Evolutionary conservation across 2,113 vertebrate species (phyloP).

Genomic region (Prunella himalayana): DNA sequence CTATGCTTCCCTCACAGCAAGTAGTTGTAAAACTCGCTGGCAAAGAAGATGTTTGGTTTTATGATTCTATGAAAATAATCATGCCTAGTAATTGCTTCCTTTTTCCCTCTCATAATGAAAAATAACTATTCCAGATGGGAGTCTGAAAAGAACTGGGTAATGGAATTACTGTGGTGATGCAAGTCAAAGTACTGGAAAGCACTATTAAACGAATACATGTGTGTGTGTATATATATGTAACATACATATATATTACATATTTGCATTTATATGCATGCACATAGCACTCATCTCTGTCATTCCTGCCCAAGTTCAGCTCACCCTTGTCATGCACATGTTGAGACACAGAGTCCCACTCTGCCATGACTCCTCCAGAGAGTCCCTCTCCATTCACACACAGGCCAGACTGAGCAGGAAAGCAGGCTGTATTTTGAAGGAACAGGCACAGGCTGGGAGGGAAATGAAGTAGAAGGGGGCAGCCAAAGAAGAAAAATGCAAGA

Average conservation of each 20-base stretch:
- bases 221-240: neutral
- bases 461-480: neutral
- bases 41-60: neutral
- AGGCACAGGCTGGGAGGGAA: neutral
- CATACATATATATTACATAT: neutral
- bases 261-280: neutral
- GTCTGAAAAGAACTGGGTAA: neutral
- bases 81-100: neutral
- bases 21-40: neutral
- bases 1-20: rapidly evolving
- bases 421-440: neutral
- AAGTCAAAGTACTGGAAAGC: neutral
- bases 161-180: neutral
- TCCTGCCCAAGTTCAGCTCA: neutral
- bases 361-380: neutral
- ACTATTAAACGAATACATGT: neutral
- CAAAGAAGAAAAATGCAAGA: neutral
- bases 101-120: neutral
- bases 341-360: neutral
- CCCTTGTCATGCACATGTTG: neutral
- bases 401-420: neutral
- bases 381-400: neutral
- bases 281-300: neutral
- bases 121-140: neutral
- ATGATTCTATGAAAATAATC: neutral